phyloP scores from a whole-genome alignment of 2,113 vertebrate species.

The Laticauda laticaudata region DNA sequence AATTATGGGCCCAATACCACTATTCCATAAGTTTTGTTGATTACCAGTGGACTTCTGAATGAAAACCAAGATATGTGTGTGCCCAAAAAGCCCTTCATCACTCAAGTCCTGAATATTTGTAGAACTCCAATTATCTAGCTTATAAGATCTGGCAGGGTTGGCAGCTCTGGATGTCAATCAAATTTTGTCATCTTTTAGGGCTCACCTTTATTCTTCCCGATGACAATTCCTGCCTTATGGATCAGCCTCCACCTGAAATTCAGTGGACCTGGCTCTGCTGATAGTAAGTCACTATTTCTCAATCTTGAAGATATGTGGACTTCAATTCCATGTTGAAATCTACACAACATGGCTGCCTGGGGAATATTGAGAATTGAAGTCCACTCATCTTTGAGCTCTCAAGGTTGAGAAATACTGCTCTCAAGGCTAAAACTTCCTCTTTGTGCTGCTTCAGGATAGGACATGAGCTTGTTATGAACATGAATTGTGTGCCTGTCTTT shows the following conservation, averaged over 20 bases:
- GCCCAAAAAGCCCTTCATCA: not conserved
- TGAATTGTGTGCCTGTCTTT: not conserved
- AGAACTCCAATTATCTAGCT: not conserved
- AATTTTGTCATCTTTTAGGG: not conserved
- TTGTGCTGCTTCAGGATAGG: not conserved
- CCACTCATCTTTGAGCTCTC: too few species aligned
- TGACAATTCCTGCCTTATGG: not conserved
- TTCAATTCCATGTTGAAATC: too few species aligned
- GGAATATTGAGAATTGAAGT: too few species aligned
- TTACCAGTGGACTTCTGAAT: not conserved
- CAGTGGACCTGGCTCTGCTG: not conserved
- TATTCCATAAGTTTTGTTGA: not conserved
- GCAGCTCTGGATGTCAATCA: not conserved
- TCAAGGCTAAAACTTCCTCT: not conserved
- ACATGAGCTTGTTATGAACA: not conserved
- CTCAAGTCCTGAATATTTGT: not conserved
- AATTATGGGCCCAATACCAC: not conserved
- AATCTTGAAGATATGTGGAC: too few species aligned
- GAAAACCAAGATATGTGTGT: not conserved
- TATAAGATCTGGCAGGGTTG: not conserved
- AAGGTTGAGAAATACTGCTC: too few species aligned
- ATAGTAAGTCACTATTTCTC: too few species aligned
- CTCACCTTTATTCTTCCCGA: not conserved
- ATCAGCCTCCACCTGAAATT: not conserved
- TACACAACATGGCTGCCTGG: too few species aligned